These are phyloP conservation scores for Synergus itoensis DNA, from an alignment of 2,888 invertebrate genomes.

Conservation along the genomic window DNA sequence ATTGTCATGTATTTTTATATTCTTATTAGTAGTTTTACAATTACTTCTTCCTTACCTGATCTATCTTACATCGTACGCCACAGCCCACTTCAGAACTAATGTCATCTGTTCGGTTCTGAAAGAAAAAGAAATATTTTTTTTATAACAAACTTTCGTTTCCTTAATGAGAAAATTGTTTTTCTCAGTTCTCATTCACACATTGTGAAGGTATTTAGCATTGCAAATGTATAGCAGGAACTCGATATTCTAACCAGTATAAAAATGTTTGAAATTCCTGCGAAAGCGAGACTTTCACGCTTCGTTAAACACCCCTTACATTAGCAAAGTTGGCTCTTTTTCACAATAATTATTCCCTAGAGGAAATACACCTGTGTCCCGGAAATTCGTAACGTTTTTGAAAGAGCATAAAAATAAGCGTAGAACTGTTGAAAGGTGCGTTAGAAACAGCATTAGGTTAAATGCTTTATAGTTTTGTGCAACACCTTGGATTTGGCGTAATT, in stretches of 20 bases:
- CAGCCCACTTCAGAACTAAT: conserved; percentile 85
- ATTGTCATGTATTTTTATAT: too few relatives aligned
- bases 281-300: conserved; percentile 59
- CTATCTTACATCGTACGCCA: conserved; percentile 85
- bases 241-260: background rate
- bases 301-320: conserved; percentile 60
- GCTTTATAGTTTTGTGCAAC: conserved; percentile 15
- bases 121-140: conserved; percentile 63
- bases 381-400: conserved; percentile 46
- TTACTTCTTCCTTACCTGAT: conserved; percentile 81
- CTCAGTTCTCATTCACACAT: background rate
- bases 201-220: background rate
- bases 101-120: conserved; percentile 86
- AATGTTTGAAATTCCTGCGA: background rate
- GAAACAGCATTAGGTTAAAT: background rate
- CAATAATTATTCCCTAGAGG: conserved; percentile 57
- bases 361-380: conserved; percentile 72
- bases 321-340: conserved; percentile 28
- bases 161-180: background rate
- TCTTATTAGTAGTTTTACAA: conserved; percentile 46
- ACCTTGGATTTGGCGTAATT: conserved; percentile 61
- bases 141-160: background rate
- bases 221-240: background rate
- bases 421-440: background rate
- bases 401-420: background rate